phyloP scores from a whole-genome alignment of 2,113 vertebrate species.

The Orthonyx spaldingii region DNA sequence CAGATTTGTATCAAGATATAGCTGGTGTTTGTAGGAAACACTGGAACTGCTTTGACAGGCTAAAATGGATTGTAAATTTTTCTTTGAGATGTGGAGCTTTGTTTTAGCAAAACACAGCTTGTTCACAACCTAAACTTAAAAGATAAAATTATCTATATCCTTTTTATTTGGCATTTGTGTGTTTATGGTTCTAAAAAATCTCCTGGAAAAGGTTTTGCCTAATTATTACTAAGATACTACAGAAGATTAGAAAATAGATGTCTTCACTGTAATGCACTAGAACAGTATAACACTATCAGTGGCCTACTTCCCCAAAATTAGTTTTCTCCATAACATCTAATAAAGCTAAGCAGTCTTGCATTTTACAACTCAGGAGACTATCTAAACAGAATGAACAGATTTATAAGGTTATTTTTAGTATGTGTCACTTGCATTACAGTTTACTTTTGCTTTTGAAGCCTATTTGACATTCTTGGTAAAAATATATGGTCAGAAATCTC shows the following conservation, averaged over 20 bases:
- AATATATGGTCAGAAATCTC: constrained; percentile 67
- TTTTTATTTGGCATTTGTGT: not conserved
- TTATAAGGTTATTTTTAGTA: constrained; percentile 72
- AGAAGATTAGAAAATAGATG: constrained; percentile 24
- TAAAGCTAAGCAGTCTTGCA: constrained; percentile 59
- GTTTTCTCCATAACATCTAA: constrained; percentile 58
- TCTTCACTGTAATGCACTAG: constrained; percentile 38
- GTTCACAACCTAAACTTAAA: not conserved
- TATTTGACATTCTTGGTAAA: constrained; percentile 66
- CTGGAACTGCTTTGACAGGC: not conserved
- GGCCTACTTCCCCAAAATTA: constrained; percentile 58
- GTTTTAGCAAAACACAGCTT: constrained; percentile 22
- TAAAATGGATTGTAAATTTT: constrained; percentile 16
- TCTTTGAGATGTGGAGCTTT: constrained; percentile 25
- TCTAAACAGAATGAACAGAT: constrained; percentile 75
- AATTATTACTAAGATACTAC: not conserved
- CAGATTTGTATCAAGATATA: constrained; percentile 43
- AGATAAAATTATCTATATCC: not conserved
- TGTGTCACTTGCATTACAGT: constrained; percentile 64
- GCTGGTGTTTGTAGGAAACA: constrained; percentile 34
- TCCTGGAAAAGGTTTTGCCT: not conserved
- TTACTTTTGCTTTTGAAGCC: constrained; percentile 70
- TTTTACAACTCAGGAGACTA: constrained; percentile 71
- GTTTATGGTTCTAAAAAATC: not conserved
- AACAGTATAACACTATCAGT: constrained; percentile 49